Base-by-base conservation (phyloP, 1,140 invertebrate genomes). In the Rhopalosiphum padi region DNA sequence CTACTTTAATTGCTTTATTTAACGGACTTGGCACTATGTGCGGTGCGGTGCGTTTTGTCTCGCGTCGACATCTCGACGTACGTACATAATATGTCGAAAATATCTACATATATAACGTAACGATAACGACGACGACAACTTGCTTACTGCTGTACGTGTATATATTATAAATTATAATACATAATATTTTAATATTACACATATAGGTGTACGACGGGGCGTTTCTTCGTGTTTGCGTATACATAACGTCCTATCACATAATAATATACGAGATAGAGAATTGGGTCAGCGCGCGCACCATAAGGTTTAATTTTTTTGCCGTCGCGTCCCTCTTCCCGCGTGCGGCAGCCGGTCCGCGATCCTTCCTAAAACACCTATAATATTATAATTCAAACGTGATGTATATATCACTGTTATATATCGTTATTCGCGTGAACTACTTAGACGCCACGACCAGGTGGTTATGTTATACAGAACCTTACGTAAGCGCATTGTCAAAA, bases 361-460 rank as follows among this genome's bases (percentile, higher is more conserved):
- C 48, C 35, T 55, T 55, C 37, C 35, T 51, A 89, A 55, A 0
- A 89, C 9, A 55, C 48, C 7, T 9, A 23, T 37, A 35, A 8
- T n/a, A 37, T 25, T 23, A 41, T 43, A 41, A 86, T 15, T n/a
- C 30, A 77, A 77, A 15, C 41, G 83, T 25, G 83, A 2, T 37
- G 21, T 53, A 37, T 35, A 46, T 53, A 89, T n/a, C n/a, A n/a
- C 11, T 35, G 22, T 18, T 25, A 46, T 46, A 30, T 51, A 41
- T 89, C 21, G 23, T 55, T 89, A 53, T 55, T 89, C 23, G 22
- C 88, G 88, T 55, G 88, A 89, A 89, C 88, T 89, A 89, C 35
- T 89, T 89, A 55, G 48, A 89, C 88, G 88, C 35, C 23, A 22
- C 30, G 23, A 30, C 88, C 88, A 89, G 88, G 51, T 89, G 51